phyloP scores from a whole-genome alignment of 1,140 invertebrate genomes.

The Diorhabda sublineata region DNA sequence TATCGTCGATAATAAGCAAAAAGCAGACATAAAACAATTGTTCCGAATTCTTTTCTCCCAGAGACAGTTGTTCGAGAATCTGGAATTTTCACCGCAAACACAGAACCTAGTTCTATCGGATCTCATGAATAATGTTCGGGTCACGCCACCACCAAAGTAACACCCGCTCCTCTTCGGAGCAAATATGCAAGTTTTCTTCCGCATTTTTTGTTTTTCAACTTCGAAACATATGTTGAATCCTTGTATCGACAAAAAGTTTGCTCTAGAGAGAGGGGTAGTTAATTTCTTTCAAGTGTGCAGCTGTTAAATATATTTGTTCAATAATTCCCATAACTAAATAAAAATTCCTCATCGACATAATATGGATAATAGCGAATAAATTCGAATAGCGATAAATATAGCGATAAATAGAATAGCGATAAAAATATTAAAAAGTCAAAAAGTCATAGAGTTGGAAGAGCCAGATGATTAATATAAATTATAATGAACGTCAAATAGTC shows the following conservation, averaged over 20 bases:
- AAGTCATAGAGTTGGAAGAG: too few species aligned
- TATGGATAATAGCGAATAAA: too few species aligned
- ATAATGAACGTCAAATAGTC: too few species aligned
- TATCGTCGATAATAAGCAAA: background rate
- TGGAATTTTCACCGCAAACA: slow-evolving; percentile 2
- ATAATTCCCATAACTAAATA: too few species aligned
- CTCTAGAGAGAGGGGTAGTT: too few species aligned
- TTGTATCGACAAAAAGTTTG: background rate
- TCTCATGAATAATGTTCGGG: background rate
- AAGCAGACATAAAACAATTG: slow-evolving; percentile 2
- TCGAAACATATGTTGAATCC: background rate
- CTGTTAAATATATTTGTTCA: too few species aligned
- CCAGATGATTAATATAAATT: too few species aligned
- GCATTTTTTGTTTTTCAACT: background rate
- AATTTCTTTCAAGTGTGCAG: too few species aligned
- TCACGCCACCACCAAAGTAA: background rate
- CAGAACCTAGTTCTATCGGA: background rate
- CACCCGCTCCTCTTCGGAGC: background rate
- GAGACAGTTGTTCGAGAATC: background rate
- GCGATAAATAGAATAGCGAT: too few species aligned
- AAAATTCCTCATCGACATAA: too few species aligned
- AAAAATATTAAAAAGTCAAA: too few species aligned
- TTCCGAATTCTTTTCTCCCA: background rate
- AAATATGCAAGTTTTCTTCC: background rate
- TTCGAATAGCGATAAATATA: too few species aligned